Evolutionary conservation across 2,888 invertebrate genomes (phyloP).

Genomic region (Biston betularia): DNA sequence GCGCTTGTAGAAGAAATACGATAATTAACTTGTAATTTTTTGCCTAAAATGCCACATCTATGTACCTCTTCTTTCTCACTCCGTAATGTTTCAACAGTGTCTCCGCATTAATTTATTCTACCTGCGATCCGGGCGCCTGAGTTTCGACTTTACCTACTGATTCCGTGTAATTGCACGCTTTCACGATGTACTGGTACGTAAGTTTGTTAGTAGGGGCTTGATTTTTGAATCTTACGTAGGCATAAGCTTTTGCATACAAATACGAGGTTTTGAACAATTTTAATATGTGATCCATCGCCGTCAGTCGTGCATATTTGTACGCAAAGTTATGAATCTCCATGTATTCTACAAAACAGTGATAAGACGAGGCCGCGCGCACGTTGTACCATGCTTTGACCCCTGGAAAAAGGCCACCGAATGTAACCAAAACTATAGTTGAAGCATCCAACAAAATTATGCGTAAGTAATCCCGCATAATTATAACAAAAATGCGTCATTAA

Average conservation of each 20-base stretch:
- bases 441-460: too few relatives aligned
- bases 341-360: too few relatives aligned
- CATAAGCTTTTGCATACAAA: not conserved
- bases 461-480: too few relatives aligned
- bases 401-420: too few relatives aligned
- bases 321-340: too few relatives aligned
- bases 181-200: not conserved
- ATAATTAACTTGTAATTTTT: not conserved
- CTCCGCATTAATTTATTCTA: slow-evolving; percentile 78
- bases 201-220: not conserved
- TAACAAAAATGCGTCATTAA: too few relatives aligned
- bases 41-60: slow-evolving; percentile 23
- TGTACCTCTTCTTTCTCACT: slow-evolving; percentile 5
- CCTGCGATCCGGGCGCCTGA: slow-evolving; percentile 69
- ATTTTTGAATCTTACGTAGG: not conserved
- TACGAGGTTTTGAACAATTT: not conserved
- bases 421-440: too few relatives aligned
- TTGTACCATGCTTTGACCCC: too few relatives aligned
- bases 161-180: slow-evolving; percentile 54
- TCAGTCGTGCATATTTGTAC: too few relatives aligned
- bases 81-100: slow-evolving; percentile 58
- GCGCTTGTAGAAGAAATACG: too few relatives aligned
- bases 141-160: slow-evolving; percentile 68
- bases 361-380: too few relatives aligned
- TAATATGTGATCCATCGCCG: too few relatives aligned